phyloP scores from a whole-genome alignment of 1,140 invertebrate species.

The Drosophila paulistorum region DNA sequence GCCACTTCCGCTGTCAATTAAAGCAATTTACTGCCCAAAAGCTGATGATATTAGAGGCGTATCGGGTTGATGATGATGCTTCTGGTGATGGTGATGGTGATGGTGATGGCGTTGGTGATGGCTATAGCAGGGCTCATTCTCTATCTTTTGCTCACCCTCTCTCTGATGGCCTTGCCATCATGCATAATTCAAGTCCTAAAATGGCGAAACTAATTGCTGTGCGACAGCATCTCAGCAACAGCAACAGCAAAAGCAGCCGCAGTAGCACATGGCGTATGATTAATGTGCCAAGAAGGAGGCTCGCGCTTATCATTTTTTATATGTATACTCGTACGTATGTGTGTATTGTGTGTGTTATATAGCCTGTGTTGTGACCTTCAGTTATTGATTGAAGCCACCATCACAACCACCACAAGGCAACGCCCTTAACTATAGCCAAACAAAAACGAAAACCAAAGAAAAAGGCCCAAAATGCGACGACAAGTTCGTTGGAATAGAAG shows the following conservation, averaged over 20 bases:
- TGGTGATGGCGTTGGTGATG: neutral
- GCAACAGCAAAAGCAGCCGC: constrained; percentile 44
- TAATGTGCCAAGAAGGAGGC: constrained; percentile 48
- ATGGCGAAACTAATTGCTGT: constrained; percentile 52
- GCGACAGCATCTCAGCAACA: constrained; percentile 41
- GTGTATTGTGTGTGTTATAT: constrained; percentile 10
- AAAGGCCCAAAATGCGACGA: neutral
- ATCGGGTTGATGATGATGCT: constrained; percentile 2
- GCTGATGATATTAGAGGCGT: constrained; percentile 17
- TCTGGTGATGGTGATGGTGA: neutral
- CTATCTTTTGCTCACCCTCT: too few relatives aligned
- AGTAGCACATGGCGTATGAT: constrained; percentile 76
- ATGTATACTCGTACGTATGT: constrained; percentile 13
- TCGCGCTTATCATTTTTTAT: constrained; percentile 13
- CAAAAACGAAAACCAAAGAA: neutral
- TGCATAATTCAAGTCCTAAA: constrained; percentile 51
- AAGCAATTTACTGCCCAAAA: constrained; percentile 69
- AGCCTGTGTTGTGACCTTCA: constrained; percentile 57
- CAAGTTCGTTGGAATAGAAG: neutral
- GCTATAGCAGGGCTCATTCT: neutral
- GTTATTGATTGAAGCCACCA: constrained; percentile 61
- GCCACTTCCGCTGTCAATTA: constrained; percentile 71
- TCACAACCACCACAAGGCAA: constrained; percentile 37
- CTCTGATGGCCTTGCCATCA: constrained; percentile 4
- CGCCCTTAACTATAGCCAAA: constrained; percentile 48